These are phyloP conservation scores for Paradoxurus hermaphroditus DNA, from an alignment of 2,113 vertebrate species.

Conservation along the genomic window DNA sequence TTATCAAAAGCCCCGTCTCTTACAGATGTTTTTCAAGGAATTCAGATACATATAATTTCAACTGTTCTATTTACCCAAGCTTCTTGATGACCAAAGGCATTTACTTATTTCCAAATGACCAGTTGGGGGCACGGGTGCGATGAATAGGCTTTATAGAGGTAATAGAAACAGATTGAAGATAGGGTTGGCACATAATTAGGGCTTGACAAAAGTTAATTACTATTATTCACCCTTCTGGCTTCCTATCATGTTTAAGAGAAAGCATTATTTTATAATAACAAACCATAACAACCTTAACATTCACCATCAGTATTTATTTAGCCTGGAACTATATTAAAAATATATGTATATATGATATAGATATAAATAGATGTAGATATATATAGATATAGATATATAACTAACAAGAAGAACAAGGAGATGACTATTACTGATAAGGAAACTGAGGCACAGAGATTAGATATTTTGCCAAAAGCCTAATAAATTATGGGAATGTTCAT, in stretches of 20 bases:
- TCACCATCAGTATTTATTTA: background rate
- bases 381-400: background rate
- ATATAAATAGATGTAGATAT: background rate
- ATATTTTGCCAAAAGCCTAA: background rate
- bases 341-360: too few species aligned
- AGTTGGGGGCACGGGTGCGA: background rate
- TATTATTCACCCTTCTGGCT: background rate
- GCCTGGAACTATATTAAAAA: background rate
- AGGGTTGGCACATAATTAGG: background rate
- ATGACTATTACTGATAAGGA: background rate
- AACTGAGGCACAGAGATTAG: background rate
- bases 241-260: background rate
- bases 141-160: background rate
- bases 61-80: background rate
- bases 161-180: background rate
- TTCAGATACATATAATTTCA: background rate
- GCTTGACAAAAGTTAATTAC: slow-evolving; percentile 1
- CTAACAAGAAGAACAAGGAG: background rate
- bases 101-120: slow-evolving; percentile 8
- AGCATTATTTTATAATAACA: background rate
- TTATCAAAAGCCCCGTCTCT: too few species aligned
- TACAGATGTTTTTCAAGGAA: background rate
- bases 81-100: background rate
- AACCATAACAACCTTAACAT: background rate
- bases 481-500: background rate